Evolutionary conservation across 2,888 invertebrate genomes (phyloP).

Genomic region (Caenorhabditis angaria): DNA sequence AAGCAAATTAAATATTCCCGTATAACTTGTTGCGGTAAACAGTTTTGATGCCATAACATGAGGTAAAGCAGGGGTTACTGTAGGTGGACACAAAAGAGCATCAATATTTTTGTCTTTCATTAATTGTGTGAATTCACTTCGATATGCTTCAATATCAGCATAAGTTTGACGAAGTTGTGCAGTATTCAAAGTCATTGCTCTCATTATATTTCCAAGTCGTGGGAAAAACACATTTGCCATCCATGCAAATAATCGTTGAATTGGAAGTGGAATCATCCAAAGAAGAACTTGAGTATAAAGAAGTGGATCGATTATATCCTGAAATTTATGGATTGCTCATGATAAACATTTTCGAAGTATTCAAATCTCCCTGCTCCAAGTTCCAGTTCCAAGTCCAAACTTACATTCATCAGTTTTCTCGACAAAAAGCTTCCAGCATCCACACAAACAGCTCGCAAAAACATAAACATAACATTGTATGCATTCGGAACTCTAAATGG

Average conservation of each 20-base stretch:
- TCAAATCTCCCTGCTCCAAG: too few relatives aligned
- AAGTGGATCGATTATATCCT: slow-evolving; percentile 52
- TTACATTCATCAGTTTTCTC: slow-evolving; percentile 49
- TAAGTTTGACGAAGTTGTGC: slow-evolving; percentile 57
- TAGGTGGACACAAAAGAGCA: slow-evolving; percentile 58
- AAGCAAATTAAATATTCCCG: slow-evolving; percentile 71
- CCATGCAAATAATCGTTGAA: slow-evolving; percentile 42
- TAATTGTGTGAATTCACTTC: slow-evolving; percentile 48
- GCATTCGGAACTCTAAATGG: slow-evolving; percentile 59
- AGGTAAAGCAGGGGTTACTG: slow-evolving; percentile 45
- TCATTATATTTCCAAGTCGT: slow-evolving; percentile 46
- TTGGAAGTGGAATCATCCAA: slow-evolving; percentile 50
- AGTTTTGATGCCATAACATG: slow-evolving; percentile 59
- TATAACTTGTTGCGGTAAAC: slow-evolving; percentile 64
- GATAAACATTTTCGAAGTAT: neutral
- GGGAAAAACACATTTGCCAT: slow-evolving; percentile 49
- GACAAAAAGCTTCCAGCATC: slow-evolving; percentile 61
- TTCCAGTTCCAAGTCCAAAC: too few relatives aligned
- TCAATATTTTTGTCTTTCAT: slow-evolving; percentile 56
- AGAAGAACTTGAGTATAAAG: slow-evolving; percentile 44
- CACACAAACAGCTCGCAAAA: slow-evolving; percentile 56
- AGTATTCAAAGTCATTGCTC: slow-evolving; percentile 46
- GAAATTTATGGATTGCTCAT: slow-evolving; percentile 1
- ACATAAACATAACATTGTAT: slow-evolving; percentile 48
- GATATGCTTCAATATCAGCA: slow-evolving; percentile 57